Base-by-base conservation (phyloP, 2,113 vertebrate genomes). In the Solea solea region DNA sequence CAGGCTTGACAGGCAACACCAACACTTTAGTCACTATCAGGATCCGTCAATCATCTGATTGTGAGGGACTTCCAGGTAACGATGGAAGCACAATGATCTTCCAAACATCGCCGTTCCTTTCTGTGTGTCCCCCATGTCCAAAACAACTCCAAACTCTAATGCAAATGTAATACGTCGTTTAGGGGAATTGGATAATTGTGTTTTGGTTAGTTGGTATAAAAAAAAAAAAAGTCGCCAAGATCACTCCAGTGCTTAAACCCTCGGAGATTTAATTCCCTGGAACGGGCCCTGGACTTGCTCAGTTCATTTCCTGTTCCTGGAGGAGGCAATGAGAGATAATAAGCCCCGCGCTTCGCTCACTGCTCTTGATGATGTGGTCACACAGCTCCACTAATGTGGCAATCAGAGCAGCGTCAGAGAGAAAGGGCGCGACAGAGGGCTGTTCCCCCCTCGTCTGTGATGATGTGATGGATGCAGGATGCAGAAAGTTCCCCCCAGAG, bases 271-370 rank as follows among this genome's bases (percentile, higher is more conserved):
- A 64, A 60, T 72, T 74, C 59, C 78, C 73, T 80, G 55, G 68
- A 82, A 81, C 69, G 56, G 80, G 69, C 87, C 45, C 69, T 12
- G 60, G 84, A 78, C 52, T 82, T 44, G 78, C 82, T 91, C 89
- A 87, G 81, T 83, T 93, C 74, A 92, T 93, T 93, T 93, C 92
- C 93, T 91, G 82, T 80, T 84, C 74, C 72, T 79, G 79, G 74
- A 61, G 51, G 54, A 88, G 83, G 88, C 89, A 90, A 88, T 85
- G 88, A 88, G 80, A 85, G 84, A 81, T 90, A 90, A 91, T 88
- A 75, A 89, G 73, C 79, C 73, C 60, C 40, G 79, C 40, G 71
- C 81, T 84, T 80, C 46, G 61, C 85, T 80, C 45, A 72, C 69
- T 84, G 63, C 74, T 78, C 81, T 58, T 79, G 76, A 80, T 79